Conservation (phyloP, 2,797 vertebrate species). For the Notamacropus eugenii region DNA sequence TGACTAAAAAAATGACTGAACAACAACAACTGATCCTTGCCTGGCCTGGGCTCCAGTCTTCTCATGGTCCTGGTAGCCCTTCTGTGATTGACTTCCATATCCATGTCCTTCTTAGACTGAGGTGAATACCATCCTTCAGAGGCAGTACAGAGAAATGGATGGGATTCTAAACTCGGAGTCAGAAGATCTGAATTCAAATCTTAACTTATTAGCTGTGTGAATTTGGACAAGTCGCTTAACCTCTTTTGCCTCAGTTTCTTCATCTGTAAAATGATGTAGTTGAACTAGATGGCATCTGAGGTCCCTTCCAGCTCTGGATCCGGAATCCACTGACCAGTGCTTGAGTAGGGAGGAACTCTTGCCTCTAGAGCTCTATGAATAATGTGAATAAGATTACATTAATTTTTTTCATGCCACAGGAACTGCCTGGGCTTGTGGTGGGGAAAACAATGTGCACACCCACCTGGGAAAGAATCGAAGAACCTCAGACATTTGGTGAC, state of each 20-base stretch:
- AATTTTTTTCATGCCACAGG: background rate
- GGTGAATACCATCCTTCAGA: background rate
- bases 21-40: background rate
- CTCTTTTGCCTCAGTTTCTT: background rate
- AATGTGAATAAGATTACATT: background rate
- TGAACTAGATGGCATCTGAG: background rate
- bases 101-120: background rate
- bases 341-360: background rate
- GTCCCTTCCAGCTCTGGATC: background rate
- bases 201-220: background rate
- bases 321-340: background rate
- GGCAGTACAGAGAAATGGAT: background rate
- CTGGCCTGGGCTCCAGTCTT: background rate
- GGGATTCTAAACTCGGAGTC: background rate
- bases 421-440: background rate
- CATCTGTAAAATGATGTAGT: background rate
- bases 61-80: background rate
- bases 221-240: background rate
- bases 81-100: background rate
- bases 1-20: background rate
- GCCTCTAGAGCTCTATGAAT: background rate
- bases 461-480: background rate
- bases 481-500: background rate
- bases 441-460: background rate
- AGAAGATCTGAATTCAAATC: background rate